These are phyloP conservation scores for Pseudochirops cupreus DNA, from an alignment of 2,797 vertebrate genomes.

Conservation along the genomic window DNA sequence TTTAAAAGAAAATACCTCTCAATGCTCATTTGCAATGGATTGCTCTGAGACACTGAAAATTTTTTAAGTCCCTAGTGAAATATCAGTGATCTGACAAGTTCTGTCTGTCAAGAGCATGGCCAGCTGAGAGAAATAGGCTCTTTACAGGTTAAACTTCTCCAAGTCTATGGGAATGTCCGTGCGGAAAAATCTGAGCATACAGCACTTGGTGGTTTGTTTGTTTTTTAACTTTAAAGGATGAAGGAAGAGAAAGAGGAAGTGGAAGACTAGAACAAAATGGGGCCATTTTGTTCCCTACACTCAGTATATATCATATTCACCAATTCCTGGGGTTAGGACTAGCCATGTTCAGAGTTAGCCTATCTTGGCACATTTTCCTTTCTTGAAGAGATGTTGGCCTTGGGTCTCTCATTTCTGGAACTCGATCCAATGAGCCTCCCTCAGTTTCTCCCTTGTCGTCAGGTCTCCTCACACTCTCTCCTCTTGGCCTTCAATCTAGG, in stretches of 20 bases:
- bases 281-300: rapidly evolving
- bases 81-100: not conserved
- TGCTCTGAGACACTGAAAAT: not conserved
- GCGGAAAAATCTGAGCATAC: not conserved
- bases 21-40: not conserved
- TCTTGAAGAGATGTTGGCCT: not conserved
- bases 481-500: slow-evolving; percentile 83
- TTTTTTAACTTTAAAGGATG: not conserved
- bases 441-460: not conserved
- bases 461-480: not conserved
- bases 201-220: not conserved
- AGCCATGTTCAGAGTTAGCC: not conserved
- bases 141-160: not conserved
- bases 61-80: not conserved
- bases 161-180: not conserved
- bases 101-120: not conserved
- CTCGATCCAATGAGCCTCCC: not conserved
- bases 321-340: rapidly evolving
- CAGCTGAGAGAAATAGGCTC: not conserved
- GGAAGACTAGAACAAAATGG: not conserved
- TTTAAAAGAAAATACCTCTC: not conserved
- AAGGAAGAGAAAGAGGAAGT: not conserved
- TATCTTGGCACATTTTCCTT: not conserved
- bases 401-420: not conserved
- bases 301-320: not conserved